These are phyloP conservation scores for Illadopsis cleaveri DNA, from an alignment of 2,113 vertebrate species.

Conservation along the genomic window DNA sequence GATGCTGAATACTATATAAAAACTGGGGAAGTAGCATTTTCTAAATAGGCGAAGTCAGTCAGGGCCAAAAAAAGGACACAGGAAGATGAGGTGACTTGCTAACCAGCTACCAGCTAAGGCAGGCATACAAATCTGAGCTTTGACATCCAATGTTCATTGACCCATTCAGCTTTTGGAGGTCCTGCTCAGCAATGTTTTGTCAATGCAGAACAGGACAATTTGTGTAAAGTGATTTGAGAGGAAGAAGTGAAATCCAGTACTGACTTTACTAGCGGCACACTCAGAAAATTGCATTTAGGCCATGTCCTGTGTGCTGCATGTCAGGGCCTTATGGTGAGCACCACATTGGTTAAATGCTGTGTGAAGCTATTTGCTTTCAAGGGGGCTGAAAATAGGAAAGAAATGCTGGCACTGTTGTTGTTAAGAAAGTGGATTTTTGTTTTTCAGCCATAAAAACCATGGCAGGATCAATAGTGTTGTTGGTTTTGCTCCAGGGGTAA, in stretches of 20 bases:
- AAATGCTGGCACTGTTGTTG: fast-evolving
- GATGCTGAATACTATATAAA: neutral
- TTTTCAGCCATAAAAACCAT: neutral
- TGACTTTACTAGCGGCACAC: neutral
- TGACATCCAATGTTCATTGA: neutral
- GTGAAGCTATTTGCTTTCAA: neutral
- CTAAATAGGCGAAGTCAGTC: neutral
- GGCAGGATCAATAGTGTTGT: neutral
- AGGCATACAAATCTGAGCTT: neutral
- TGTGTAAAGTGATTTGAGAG: neutral
- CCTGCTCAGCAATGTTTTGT: neutral
- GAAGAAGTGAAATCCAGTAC: neutral
- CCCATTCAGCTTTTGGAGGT: neutral
- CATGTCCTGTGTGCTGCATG: fast-evolving
- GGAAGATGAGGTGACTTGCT: neutral
- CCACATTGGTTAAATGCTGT: neutral
- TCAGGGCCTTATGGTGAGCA: neutral
- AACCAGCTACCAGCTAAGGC: fast-evolving
- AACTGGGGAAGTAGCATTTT: neutral
- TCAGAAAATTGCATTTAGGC: neutral
- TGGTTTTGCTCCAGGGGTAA: neutral
- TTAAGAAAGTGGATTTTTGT: neutral
- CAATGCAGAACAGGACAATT: neutral
- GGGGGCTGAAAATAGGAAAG: neutral
- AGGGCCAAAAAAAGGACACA: neutral